phyloP scores from a whole-genome alignment of 2,888 invertebrate species.

The Dichetophora obliterata region DNA sequence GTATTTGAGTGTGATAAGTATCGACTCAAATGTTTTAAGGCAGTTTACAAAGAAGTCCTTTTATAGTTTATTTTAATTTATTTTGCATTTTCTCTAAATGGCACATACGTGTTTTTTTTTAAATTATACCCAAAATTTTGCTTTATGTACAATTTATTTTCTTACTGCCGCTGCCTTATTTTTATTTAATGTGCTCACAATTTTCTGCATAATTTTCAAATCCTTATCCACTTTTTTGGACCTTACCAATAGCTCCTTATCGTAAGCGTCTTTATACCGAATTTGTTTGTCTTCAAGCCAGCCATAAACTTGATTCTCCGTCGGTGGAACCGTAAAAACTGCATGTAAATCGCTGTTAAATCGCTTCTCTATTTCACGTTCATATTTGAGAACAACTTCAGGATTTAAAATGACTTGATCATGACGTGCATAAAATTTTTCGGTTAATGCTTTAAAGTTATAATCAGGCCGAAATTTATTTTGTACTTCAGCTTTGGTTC shows the following conservation, averaged over 20 bases:
- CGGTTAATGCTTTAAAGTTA: slow-evolving; percentile 1
- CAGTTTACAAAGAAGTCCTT: too few species aligned
- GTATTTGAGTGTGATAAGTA: too few species aligned
- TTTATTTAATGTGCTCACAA: slow-evolving; percentile 9
- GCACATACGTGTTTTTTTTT: too few species aligned
- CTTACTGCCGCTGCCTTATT: neutral
- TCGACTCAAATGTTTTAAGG: too few species aligned
- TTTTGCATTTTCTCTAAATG: too few species aligned
- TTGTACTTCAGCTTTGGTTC: neutral
- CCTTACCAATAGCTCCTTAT: slow-evolving; percentile 43
- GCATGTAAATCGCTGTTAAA: slow-evolving; percentile 38
- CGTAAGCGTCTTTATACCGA: slow-evolving; percentile 40
- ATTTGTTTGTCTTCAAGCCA: slow-evolving; percentile 46
- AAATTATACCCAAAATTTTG: too few species aligned
- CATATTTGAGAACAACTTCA: slow-evolving; percentile 16
- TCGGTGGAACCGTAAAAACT: slow-evolving; percentile 44
- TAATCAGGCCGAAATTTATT: slow-evolving; percentile 18
- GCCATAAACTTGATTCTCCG: slow-evolving; percentile 51
- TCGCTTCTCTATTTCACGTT: slow-evolving; percentile 45
- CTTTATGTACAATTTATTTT: too few species aligned
- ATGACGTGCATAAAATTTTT: slow-evolving; percentile 35
- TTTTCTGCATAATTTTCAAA: slow-evolving; percentile 43
- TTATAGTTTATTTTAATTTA: too few species aligned
- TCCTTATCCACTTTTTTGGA: slow-evolving; percentile 42
- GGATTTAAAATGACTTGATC: neutral